Percentiles rank a stretch among this genome's conserved stretches.
Evolutionary conservation across 2,797 vertebrate species (phyloP).

Genomic region (Menidia menidia): DNA sequence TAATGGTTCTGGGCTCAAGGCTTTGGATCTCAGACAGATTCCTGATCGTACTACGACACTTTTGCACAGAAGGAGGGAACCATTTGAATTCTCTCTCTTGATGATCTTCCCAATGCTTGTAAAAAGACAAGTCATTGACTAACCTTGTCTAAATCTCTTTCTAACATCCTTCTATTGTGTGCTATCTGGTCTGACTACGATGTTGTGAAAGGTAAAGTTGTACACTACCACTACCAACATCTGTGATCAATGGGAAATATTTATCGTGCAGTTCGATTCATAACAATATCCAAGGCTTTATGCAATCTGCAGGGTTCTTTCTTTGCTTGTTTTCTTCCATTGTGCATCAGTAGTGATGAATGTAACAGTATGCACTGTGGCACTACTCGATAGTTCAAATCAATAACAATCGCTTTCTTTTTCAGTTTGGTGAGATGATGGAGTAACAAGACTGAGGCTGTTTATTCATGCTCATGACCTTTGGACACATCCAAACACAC

Average conservation of each 20-base stretch:
- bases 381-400: not conserved
- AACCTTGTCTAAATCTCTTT: constrained; percentile 32
- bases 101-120: constrained; percentile 25
- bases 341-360: not conserved
- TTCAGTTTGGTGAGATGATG: not conserved
- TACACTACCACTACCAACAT: not conserved
- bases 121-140: constrained; percentile 20
- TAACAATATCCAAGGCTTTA: not conserved
- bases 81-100: constrained; percentile 22
- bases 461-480: not conserved
- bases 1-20: constrained; percentile 52
- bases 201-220: not conserved
- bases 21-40: constrained; percentile 41
- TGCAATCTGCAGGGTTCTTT: not conserved
- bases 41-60: constrained; percentile 31
- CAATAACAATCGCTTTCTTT: not conserved
- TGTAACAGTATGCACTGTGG: not conserved
- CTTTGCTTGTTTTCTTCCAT: not conserved
- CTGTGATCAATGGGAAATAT: not conserved
- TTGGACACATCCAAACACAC: not conserved
- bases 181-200: too few relatives aligned
- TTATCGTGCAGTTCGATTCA: not conserved
- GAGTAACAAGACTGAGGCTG: not conserved
- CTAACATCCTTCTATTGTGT: constrained; percentile 7
- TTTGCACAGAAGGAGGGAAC: constrained; percentile 17